These are phyloP conservation scores for Drosophila sordidula DNA, from an alignment of 2,888 invertebrate genomes.

Conservation along the genomic window DNA sequence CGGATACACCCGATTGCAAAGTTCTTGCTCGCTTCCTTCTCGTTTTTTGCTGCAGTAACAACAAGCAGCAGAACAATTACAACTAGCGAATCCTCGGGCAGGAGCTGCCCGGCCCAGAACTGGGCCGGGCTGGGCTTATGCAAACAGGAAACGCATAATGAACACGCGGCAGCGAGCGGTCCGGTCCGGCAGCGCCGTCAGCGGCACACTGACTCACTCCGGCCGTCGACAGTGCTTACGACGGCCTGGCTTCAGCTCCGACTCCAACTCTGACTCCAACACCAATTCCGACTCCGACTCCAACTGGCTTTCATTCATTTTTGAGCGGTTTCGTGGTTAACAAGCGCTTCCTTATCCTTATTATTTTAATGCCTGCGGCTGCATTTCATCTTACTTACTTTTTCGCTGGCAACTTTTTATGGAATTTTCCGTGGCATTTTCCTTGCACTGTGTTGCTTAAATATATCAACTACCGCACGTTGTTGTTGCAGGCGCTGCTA, in stretches of 20 bases:
- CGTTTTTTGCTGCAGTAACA: slow-evolving; percentile 39
- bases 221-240: slow-evolving; percentile 13
- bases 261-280: background rate
- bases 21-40: background rate
- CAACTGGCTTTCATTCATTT: slow-evolving; percentile 66
- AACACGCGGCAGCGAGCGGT: slow-evolving; percentile 57
- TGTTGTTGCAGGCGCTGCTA: slow-evolving; percentile 26
- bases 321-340: slow-evolving; percentile 79
- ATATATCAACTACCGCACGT: slow-evolving; percentile 70
- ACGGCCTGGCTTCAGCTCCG: slow-evolving; percentile 3
- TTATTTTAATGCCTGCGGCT: slow-evolving; percentile 82
- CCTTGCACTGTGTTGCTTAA: slow-evolving; percentile 60
- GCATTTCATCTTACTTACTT: slow-evolving; percentile 78
- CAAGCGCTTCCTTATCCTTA: slow-evolving; percentile 82
- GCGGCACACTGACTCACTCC: slow-evolving; percentile 62
- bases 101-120: slow-evolving; percentile 18
- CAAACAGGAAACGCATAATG: slow-evolving; percentile 81
- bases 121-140: slow-evolving; percentile 51
- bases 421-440: slow-evolving; percentile 51
- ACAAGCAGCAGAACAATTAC: slow-evolving; percentile 70
- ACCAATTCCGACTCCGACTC: slow-evolving; percentile 12
- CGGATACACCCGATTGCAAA: too few relatives aligned
- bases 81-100: slow-evolving; percentile 54
- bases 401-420: slow-evolving; percentile 33
- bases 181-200: slow-evolving; percentile 57